phyloP scores from a whole-genome alignment of 2,113 vertebrate genomes.

The Cyrtonyx montezumae region DNA sequence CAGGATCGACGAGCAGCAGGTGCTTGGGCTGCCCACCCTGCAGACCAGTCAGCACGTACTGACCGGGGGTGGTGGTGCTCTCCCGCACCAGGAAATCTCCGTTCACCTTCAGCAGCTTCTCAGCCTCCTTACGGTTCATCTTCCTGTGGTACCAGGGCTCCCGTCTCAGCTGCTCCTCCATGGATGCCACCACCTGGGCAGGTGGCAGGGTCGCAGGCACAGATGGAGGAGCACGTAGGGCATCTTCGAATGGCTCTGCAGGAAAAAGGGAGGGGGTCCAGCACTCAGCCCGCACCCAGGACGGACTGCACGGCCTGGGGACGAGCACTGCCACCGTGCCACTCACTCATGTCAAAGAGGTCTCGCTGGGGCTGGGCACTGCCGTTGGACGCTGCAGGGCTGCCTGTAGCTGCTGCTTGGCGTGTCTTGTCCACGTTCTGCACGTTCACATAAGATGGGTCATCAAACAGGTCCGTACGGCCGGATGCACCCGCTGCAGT shows the following conservation, averaged over 20 bases:
- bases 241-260: conserved; percentile 94
- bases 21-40: conserved; percentile 95
- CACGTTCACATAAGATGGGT: conserved; percentile 96
- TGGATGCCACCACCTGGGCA: conserved; percentile 74
- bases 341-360: conserved; percentile 96
- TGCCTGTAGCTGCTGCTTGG: conserved; percentile 2
- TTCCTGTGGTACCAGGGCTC: conserved; percentile 96
- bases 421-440: conserved; percentile 88
- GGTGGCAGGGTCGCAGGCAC: conserved; percentile 26
- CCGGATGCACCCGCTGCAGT: neutral
- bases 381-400: conserved; percentile 81
- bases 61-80: conserved; percentile 92
- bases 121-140: conserved; percentile 89
- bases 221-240: conserved; percentile 76
- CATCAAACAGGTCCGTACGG: conserved; percentile 87
- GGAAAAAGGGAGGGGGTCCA: neutral
- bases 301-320: too few species aligned
- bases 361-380: conserved; percentile 88
- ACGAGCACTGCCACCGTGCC: too few species aligned
- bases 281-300: accelerated
- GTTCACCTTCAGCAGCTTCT: conserved; percentile 88
- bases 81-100: conserved; percentile 97
- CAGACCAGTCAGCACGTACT: conserved; percentile 95
- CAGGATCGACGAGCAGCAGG: conserved; percentile 93
- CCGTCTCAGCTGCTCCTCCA: conserved; percentile 91